These are phyloP conservation scores for Allophyes oxyacanthae DNA, from an alignment of 2,888 invertebrate species.

Conservation along the genomic window DNA sequence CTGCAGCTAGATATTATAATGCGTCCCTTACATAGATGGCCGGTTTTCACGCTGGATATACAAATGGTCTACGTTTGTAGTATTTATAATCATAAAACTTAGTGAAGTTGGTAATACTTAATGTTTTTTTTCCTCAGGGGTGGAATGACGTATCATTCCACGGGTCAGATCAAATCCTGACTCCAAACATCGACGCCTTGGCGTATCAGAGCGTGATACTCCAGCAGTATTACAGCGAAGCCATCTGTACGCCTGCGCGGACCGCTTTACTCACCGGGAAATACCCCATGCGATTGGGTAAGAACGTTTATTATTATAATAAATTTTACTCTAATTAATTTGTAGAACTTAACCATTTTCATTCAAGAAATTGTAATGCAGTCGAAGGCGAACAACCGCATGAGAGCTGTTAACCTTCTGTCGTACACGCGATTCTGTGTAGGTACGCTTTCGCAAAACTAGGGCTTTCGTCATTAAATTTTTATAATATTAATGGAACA, in stretches of 20 bases:
- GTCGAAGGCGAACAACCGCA: slow-evolving; percentile 41
- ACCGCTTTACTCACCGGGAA: slow-evolving; percentile 95
- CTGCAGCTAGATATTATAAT: no score
- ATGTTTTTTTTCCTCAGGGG: slow-evolving; percentile 90
- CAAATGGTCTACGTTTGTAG: no score
- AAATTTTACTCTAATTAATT: slow-evolving; percentile 17
- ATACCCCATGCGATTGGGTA: slow-evolving; percentile 95
- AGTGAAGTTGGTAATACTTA: not conserved
- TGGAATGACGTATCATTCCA: slow-evolving; percentile 98
- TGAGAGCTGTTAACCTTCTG: slow-evolving; percentile 49
- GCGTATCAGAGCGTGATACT: slow-evolving; percentile 95
- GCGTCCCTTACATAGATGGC: no score
- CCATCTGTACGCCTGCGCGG: slow-evolving; percentile 96
- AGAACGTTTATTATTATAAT: slow-evolving; percentile 39
- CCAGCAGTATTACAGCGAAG: slow-evolving; percentile 95
- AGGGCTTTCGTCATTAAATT: slow-evolving; percentile 31
- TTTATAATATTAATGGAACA: slow-evolving; percentile 11
- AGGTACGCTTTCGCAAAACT: slow-evolving; percentile 43
- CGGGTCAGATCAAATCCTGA: slow-evolving; percentile 95
- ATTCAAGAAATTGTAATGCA: slow-evolving; percentile 33
- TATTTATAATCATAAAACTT: no score
- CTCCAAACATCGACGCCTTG: slow-evolving; percentile 96
- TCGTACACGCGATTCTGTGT: slow-evolving; percentile 19
- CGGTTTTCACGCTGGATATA: no score
- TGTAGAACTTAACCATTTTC: slow-evolving; percentile 9